Conservation (phyloP, 2,888 invertebrate species). For the Margaritifera margaritifera region DNA sequence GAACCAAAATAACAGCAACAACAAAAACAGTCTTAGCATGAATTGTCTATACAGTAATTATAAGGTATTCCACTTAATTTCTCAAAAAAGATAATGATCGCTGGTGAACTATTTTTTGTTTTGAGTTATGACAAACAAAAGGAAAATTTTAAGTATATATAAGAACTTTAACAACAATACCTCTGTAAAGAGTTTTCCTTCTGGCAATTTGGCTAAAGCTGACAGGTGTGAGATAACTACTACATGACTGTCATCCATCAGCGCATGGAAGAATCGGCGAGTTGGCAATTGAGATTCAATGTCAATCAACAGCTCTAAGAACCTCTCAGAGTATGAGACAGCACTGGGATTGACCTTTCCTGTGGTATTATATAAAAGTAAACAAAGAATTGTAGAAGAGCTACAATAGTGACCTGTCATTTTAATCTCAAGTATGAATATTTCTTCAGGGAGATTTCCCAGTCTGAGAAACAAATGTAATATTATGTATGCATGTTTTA, state of each 20-base stretch:
- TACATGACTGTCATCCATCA: slow-evolving; percentile 94
- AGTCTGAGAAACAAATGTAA: too few species aligned
- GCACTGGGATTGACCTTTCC: slow-evolving; percentile 73
- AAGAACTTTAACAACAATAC: slow-evolving; percentile 76
- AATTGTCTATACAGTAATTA: too few species aligned
- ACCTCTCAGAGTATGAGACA: slow-evolving; percentile 92
- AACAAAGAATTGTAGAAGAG: too few species aligned
- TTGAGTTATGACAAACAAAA: neutral
- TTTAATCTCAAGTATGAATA: too few species aligned
- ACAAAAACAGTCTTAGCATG: too few species aligned
- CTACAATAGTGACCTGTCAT: too few species aligned
- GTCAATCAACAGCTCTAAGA: slow-evolving; percentile 96
- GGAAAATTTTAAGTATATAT: neutral
- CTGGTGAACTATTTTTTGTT: neutral
- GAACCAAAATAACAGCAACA: too few species aligned
- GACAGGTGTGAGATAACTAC: slow-evolving; percentile 91
- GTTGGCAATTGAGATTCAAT: slow-evolving; percentile 96
- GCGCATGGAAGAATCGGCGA: slow-evolving; percentile 95
- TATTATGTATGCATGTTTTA: too few species aligned
- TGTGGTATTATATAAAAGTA: slow-evolving; percentile 27
- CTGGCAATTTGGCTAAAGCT: slow-evolving; percentile 80
- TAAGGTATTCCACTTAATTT: too few species aligned
- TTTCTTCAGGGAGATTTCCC: too few species aligned
- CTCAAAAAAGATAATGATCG: too few species aligned
- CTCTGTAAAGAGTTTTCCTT: slow-evolving; percentile 93